phyloP scores from a whole-genome alignment of 37 sponge, comb jelly and placozoan species.

The Cladorhizidae sp. region DNA sequence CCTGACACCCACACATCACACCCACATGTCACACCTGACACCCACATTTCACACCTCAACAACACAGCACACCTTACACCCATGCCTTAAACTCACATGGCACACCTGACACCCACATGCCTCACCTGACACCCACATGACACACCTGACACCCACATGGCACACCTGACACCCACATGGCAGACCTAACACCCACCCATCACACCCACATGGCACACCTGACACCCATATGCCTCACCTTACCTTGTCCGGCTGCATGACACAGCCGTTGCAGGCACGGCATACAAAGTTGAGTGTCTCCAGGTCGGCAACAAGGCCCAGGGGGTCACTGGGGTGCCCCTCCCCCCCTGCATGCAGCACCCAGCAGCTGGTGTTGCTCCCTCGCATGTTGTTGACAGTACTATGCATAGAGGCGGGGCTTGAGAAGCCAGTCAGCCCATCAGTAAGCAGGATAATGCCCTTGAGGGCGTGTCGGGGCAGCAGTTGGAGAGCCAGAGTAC shows the following conservation, averaged over 20 bases:
- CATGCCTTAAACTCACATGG: too few relatives aligned
- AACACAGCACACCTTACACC: too few relatives aligned
- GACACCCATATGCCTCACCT: too few relatives aligned
- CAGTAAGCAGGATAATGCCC: conserved; percentile 73
- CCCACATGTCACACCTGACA: too few relatives aligned
- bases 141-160: too few relatives aligned
- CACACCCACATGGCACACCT: too few relatives aligned
- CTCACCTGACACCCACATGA: too few relatives aligned
- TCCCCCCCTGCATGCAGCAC: conserved; percentile 61
- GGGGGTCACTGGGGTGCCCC: conserved; percentile 23
- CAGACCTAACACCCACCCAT: too few relatives aligned
- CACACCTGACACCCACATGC: too few relatives aligned
- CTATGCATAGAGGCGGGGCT: conserved; percentile 51
- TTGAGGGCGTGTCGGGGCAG: conserved; percentile 69
- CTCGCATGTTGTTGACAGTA: conserved; percentile 54
- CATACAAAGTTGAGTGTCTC: conserved; percentile 59
- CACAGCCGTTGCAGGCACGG: conserved; percentile 69
- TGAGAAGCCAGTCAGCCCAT: conserved; percentile 70
- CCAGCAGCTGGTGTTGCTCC: conserved; percentile 78
- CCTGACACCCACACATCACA: too few relatives aligned
- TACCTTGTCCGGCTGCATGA: conserved; percentile 58
- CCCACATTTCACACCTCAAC: too few relatives aligned
- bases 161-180: too few relatives aligned
- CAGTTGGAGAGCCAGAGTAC: conserved; percentile 63
- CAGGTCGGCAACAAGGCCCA: conserved; percentile 58